Conservation (phyloP, 1,140 invertebrate genomes). For the Trachymyrmex cornetzi region DNA sequence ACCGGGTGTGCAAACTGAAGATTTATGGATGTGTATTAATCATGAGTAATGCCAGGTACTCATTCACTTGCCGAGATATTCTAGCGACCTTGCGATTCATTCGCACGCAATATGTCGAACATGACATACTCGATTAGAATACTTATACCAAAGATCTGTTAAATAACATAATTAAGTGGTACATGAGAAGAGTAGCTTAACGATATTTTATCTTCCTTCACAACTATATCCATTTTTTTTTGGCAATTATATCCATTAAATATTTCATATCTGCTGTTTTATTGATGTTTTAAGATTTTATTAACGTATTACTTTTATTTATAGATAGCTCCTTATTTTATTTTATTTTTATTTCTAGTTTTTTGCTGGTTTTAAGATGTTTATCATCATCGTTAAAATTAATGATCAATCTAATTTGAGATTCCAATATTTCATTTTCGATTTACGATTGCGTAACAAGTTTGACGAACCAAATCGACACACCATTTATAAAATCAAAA, state of each 20-base stretch:
- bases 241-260: background rate
- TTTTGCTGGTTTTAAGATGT: too few species aligned
- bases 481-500: too few species aligned
- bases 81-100: background rate
- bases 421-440: too few species aligned
- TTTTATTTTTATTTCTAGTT: background rate
- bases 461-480: too few species aligned
- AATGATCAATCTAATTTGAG: too few species aligned
- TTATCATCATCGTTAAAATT: too few species aligned
- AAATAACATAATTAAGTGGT: background rate
- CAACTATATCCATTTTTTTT: too few species aligned
- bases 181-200: conserved; percentile 14
- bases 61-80: conserved; percentile 13
- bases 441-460: too few species aligned
- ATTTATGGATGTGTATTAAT: background rate
- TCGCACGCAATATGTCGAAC: background rate
- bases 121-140: background rate
- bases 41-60: background rate
- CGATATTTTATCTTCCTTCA: background rate
- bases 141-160: background rate
- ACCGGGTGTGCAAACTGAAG: background rate
- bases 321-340: background rate
- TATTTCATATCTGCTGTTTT: background rate
- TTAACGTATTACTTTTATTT: background rate
- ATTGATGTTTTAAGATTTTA: background rate